Percentiles rank a stretch among this genome's conserved stretches.
Conservation (phyloP, 2,113 vertebrate species). For the Melanotaenia duboulayi region DNA sequence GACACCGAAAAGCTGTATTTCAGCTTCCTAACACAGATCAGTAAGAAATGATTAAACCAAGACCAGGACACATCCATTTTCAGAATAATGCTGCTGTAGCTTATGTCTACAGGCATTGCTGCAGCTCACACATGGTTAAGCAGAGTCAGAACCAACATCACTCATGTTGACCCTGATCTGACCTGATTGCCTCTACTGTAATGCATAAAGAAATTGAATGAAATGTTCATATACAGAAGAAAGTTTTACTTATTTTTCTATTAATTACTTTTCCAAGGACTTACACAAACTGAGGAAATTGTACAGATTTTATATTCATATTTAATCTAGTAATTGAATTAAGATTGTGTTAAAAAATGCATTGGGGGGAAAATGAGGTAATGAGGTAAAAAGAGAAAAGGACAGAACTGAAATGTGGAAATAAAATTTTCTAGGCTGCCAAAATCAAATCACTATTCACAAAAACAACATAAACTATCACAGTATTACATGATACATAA, state of each 20-base stretch:
- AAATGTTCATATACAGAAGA: neutral
- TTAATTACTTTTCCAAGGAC: no score
- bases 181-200: slow-evolving; percentile 39
- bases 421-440: no score
- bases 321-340: no score
- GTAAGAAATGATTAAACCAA: neutral
- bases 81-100: neutral
- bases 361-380: no score
- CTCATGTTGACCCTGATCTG: slow-evolving; percentile 27
- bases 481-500: no score
- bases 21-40: neutral
- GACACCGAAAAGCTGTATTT: slow-evolving; percentile 13
- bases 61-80: neutral
- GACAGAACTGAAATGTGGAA: no score
- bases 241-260: neutral
- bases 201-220: slow-evolving; percentile 19
- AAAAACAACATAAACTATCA: no score
- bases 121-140: slow-evolving; percentile 4
- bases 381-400: no score
- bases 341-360: no score
- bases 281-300: no score
- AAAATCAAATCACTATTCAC: no score
- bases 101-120: neutral
- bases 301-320: no score
- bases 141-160: slow-evolving; percentile 18